These are phyloP conservation scores for Eupeodes corollae DNA, from an alignment of 1,140 invertebrate species.

Conservation along the genomic window DNA sequence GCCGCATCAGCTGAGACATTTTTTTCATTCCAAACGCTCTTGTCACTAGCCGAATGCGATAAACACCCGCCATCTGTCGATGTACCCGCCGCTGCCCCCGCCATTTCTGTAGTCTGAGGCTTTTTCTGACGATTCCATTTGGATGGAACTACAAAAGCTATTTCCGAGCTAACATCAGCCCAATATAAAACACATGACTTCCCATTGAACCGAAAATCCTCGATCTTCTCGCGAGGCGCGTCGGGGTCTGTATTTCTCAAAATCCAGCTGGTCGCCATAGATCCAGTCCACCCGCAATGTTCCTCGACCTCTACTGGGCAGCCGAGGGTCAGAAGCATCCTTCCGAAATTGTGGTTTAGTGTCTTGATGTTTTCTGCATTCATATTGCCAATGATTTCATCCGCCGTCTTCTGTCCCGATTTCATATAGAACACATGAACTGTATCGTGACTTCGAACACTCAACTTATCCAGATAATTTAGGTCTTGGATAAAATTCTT, in stretches of 20 bases:
- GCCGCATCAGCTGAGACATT: constrained; percentile 27
- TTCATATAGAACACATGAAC: constrained; percentile 92
- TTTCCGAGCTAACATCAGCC: constrained; percentile 89
- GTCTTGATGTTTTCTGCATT: constrained; percentile 42
- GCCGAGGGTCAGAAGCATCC: constrained; percentile 72
- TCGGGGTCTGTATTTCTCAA: constrained; percentile 29
- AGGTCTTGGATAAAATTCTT: constrained; percentile 62
- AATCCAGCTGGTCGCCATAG: constrained; percentile 69
- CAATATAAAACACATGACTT: constrained; percentile 75
- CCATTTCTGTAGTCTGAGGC: too few species aligned
- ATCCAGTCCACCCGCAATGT: constrained; percentile 86
- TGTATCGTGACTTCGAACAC: constrained; percentile 78
- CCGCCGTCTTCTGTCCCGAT: constrained; percentile 61
- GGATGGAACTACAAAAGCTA: constrained; percentile 89
- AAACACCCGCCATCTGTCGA: constrained; percentile 40
- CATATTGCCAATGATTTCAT: constrained; percentile 76
- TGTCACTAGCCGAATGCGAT: constrained; percentile 19
- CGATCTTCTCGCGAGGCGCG: constrained; percentile 18
- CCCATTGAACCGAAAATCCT: constrained; percentile 37
- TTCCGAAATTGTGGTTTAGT: constrained; percentile 52
- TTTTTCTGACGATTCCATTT: constrained; percentile 35
- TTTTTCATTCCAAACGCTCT: constrained; percentile 46
- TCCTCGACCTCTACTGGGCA: constrained; percentile 71
- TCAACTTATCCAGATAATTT: constrained; percentile 63
- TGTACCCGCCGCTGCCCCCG: constrained; percentile 10